Conservation (phyloP, 1,140 invertebrate genomes). For the Apis mellifera region Amel_HAv3.1 CM009944.2:4356001-4356500, state of each 20-base stretch:
- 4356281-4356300: background rate
- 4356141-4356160: no score
- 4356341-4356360: background rate
- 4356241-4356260: no score
- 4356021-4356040: conserved; percentile 69
- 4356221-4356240: no score
- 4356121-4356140: no score
- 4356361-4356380: conserved; percentile 6
- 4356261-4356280: background rate
- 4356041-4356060: conserved; percentile 67
- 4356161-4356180: no score
- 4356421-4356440: conserved; percentile 16
- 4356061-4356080: conserved; percentile 18
- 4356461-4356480: conserved; percentile 44
- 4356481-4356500: conserved; percentile 26
- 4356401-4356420: conserved; percentile 24
- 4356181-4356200: no score
- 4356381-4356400: conserved; percentile 18
- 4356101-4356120: no score
- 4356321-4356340: background rate
- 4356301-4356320: conserved; percentile 9
- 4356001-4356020: conserved; percentile 57
- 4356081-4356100: no score
- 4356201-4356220: no score
- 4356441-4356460: conserved; percentile 57